Evolutionary conservation across 2,113 vertebrate species (phyloP).

Genomic region (Triplophysa dalaica): DNA sequence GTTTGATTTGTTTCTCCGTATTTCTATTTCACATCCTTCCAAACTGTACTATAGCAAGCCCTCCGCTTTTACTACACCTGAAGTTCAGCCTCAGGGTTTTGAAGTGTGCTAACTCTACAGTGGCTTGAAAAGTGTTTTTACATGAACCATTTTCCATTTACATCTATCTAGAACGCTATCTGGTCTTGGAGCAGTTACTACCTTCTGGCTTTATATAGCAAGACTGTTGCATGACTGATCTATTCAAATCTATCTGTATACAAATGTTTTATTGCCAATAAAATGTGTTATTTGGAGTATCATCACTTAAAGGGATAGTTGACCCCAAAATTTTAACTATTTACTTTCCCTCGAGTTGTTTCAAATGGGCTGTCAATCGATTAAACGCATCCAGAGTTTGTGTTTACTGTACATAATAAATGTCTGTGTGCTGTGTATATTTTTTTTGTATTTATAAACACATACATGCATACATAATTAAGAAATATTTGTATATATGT

Average conservation of each 20-base stretch:
- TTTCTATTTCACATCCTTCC: background rate
- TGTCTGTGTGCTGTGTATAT: too few relatives aligned
- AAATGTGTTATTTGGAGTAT: background rate
- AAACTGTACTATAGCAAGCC: too few relatives aligned
- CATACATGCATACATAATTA: too few relatives aligned
- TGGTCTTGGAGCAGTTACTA: background rate
- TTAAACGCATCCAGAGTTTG: too few relatives aligned
- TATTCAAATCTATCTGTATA: background rate
- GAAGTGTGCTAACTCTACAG: conserved; percentile 13
- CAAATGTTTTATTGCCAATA: background rate
- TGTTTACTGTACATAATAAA: too few relatives aligned
- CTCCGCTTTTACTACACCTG: too few relatives aligned
- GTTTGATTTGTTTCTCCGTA: background rate
- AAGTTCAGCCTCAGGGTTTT: too few relatives aligned
- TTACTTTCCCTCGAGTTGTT: too few relatives aligned
- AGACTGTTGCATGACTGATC: background rate
- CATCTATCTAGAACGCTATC: background rate
- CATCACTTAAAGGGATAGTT: background rate
- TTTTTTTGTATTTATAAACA: too few relatives aligned
- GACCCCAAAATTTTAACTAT: too few relatives aligned
- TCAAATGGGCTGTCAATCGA: too few relatives aligned
- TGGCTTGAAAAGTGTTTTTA: background rate
- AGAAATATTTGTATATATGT: too few relatives aligned
- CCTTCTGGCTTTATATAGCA: background rate
- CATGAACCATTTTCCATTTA: background rate